phyloP scores from a whole-genome alignment of 2,888 invertebrate genomes.

The Rhopalosiphum nymphaeae region DNA sequence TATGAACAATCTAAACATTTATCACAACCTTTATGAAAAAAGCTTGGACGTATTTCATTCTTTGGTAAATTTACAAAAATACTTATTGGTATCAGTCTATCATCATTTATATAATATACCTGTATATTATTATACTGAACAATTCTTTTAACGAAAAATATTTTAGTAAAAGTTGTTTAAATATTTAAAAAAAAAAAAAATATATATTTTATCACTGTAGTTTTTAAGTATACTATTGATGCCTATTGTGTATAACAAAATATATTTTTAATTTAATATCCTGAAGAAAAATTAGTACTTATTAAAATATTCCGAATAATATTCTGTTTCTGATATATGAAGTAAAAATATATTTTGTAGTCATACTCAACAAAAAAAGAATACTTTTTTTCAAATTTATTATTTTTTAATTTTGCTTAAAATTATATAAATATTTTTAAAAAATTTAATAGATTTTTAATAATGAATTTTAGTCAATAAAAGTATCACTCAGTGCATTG shows the following conservation, averaged over 20 bases:
- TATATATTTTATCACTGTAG: background rate
- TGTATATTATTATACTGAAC: no score
- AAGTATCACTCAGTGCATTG: background rate
- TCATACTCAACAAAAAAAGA: background rate
- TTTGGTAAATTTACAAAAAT: conserved; percentile 18
- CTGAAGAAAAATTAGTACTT: no score
- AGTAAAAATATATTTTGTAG: background rate
- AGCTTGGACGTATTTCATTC: conserved; percentile 54
- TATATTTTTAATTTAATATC: background rate
- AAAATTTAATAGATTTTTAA: background rate
- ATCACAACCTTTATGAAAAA: conserved; percentile 42
- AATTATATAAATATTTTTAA: background rate
- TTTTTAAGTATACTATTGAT: no score
- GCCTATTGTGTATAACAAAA: background rate
- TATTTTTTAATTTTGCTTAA: background rate
- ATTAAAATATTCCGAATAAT: background rate
- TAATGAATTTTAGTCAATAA: background rate
- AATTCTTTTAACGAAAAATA: no score
- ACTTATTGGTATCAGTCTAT: background rate
- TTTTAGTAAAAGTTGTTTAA: background rate
- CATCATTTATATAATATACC: background rate
- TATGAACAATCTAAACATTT: conserved; percentile 37
- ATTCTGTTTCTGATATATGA: background rate
- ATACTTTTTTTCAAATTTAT: background rate
- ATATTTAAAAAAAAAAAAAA: background rate